Evolutionary conservation across 2,888 invertebrate genomes (phyloP).

Genomic region (Ochropleura leucogaster): DNA sequence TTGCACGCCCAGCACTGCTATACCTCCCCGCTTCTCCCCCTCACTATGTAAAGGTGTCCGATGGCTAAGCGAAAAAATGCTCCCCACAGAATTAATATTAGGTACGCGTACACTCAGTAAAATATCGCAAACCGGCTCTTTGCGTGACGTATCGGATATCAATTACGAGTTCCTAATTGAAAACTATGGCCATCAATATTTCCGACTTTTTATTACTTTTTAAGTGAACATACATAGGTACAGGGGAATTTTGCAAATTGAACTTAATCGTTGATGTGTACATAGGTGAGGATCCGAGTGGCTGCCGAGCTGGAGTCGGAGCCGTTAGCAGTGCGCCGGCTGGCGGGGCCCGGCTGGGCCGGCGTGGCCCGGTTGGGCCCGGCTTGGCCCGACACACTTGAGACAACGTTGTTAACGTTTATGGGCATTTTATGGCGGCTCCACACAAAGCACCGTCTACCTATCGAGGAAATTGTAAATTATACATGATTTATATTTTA

Average conservation of each 20-base stretch:
- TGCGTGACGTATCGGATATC: constrained; percentile 74
- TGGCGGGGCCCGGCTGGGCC: too few species aligned
- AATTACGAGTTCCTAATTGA: constrained; percentile 71
- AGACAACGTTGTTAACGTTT: constrained; percentile 56
- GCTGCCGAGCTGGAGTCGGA: not conserved
- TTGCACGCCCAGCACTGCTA: constrained; percentile 39
- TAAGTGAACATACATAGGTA: constrained; percentile 55
- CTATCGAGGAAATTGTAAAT: constrained; percentile 50
- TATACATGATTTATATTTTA: constrained; percentile 57
- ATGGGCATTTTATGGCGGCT: constrained; percentile 54
- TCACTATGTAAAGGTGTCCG: constrained; percentile 71
- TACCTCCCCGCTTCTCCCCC: constrained; percentile 21
- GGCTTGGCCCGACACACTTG: constrained; percentile 25
- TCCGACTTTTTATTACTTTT: constrained; percentile 58
- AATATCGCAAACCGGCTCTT: constrained; percentile 69
- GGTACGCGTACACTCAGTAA: constrained; percentile 67
- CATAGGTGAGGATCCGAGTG: constrained; percentile 25
- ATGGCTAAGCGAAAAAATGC: constrained; percentile 66
- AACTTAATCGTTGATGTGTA: constrained; percentile 52
- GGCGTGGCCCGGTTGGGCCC: too few species aligned
- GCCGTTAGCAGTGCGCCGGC: not conserved
- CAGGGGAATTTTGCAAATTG: constrained; percentile 55
- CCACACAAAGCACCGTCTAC: constrained; percentile 41
- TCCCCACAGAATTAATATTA: constrained; percentile 74
- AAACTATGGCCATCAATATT: constrained; percentile 61